phyloP scores from a whole-genome alignment of 1,140 invertebrate genomes.

The Tyrophagus putrescentiae region DNA sequence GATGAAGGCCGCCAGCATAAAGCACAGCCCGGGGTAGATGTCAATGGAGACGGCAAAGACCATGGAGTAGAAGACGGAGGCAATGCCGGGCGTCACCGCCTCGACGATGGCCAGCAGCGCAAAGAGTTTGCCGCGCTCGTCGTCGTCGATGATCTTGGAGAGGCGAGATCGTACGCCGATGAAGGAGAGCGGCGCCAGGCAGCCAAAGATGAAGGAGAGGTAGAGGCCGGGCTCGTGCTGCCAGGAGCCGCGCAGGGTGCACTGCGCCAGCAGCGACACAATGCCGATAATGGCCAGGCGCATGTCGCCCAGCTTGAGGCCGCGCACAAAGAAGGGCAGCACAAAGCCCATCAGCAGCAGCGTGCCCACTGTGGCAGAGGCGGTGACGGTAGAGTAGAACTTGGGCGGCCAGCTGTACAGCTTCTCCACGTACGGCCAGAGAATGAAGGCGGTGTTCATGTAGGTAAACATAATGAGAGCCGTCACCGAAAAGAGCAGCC shows the following conservation, averaged over 20 bases:
- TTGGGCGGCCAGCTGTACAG: slow-evolving; percentile 19
- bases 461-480: slow-evolving; percentile 3
- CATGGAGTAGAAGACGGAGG: slow-evolving; percentile 16
- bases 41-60: slow-evolving; percentile 18
- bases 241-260: slow-evolving; percentile 13
- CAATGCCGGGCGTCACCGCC: slow-evolving; percentile 9
- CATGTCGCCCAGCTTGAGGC: slow-evolving; percentile 9
- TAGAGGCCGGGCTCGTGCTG: slow-evolving; percentile 13
- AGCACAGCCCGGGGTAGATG: slow-evolving; percentile 18
- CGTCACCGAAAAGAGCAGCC: slow-evolving; percentile 11
- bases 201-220: slow-evolving; percentile 9
- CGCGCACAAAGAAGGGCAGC: slow-evolving; percentile 15
- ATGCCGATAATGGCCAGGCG: slow-evolving; percentile 11
- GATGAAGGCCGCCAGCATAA: slow-evolving; percentile 12
- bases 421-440: slow-evolving; percentile 20
- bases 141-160: slow-evolving; percentile 14
- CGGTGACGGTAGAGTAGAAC: slow-evolving; percentile 20
- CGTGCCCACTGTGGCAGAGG: background rate
- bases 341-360: background rate
- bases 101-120: slow-evolving; percentile 16
- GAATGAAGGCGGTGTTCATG: slow-evolving; percentile 9
- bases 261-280: slow-evolving; percentile 10
- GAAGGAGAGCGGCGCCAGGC: background rate
- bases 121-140: slow-evolving; percentile 20
- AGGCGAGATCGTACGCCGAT: slow-evolving; percentile 17